Percentiles rank a stretch among this genome's conserved stretches.
These are phyloP conservation scores for Boloria selene DNA, from an alignment of 2,888 invertebrate genomes.

Conservation along the genomic window DNA sequence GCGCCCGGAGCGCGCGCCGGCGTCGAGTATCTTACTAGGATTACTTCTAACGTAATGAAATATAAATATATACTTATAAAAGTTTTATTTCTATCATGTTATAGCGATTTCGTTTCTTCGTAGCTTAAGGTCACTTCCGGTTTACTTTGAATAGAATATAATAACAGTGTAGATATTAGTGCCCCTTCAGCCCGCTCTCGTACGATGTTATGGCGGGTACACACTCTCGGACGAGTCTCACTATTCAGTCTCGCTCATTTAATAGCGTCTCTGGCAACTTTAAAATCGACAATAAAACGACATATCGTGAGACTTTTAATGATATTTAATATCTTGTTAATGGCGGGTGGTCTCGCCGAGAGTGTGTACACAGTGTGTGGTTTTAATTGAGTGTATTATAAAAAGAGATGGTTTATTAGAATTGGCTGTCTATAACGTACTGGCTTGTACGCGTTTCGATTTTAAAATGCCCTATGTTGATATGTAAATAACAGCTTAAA, in stretches of 20 bases:
- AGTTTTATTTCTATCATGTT: conserved; percentile 54
- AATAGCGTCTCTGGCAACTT: background rate
- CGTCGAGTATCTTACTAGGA: conserved; percentile 2
- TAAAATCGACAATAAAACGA: conserved; percentile 7
- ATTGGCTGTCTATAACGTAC: conserved; percentile 22
- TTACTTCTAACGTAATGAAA: conserved; percentile 47
- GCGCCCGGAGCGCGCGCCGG: conserved; percentile 11
- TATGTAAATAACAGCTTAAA: conserved; percentile 27
- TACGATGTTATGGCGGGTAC: conserved; percentile 1
- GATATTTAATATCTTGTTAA: no score
- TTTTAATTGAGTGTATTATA: conserved; percentile 18
- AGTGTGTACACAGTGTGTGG: conserved; percentile 5
- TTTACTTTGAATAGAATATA: conserved; percentile 9
- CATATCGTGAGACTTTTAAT: no score
- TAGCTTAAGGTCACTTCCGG: conserved; percentile 52
- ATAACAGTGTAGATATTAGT: conserved; percentile 34
- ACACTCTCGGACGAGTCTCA: background rate
- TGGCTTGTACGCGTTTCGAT: conserved; percentile 14
- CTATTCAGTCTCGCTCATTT: background rate
- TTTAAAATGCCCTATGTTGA: conserved; percentile 18
- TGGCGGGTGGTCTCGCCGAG: background rate
- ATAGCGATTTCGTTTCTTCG: conserved; percentile 46
- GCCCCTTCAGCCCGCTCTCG: background rate
- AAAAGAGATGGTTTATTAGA: conserved; percentile 15
- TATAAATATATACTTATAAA: conserved; percentile 43